Evolutionary conservation across 2,797 vertebrate genomes (phyloP).

Genomic region (Huso huso): DNA sequence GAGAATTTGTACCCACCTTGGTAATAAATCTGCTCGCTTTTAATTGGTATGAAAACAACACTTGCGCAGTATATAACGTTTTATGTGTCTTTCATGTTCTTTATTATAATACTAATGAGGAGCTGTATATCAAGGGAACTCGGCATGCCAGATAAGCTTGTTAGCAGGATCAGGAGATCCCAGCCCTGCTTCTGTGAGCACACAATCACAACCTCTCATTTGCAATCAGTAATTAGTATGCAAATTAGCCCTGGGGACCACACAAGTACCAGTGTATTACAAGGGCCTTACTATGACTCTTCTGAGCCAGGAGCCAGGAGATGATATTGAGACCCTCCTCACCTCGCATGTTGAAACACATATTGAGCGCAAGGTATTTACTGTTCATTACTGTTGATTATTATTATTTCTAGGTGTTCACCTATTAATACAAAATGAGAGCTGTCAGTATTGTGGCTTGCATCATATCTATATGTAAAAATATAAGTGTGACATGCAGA

Average conservation of each 20-base stretch:
- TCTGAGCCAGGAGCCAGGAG: conserved; percentile 63
- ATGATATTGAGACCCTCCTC: conserved; percentile 31
- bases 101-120: conserved; percentile 98
- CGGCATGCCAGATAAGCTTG: conserved; percentile 89
- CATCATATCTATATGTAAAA: too few relatives aligned
- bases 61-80: conserved; percentile 82
- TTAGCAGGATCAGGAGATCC: conserved; percentile 94
- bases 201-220: conserved; percentile 72
- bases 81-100: conserved; percentile 86
- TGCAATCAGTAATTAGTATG: conserved; percentile 99
- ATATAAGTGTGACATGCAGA: too few relatives aligned
- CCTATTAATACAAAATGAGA: too few relatives aligned
- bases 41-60: conserved; percentile 79
- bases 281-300: conserved; percentile 98
- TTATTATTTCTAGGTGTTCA: too few relatives aligned
- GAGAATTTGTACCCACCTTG: conserved; percentile 77
- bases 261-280: conserved; percentile 99
- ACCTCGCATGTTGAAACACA: conserved; percentile 1
- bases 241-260: conserved; percentile 99
- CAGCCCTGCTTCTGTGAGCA: conserved; percentile 52
- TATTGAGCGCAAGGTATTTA: conserved; percentile 19
- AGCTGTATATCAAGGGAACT: conserved; percentile 83
- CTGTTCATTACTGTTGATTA: too few relatives aligned
- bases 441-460: too few relatives aligned
- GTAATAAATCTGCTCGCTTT: conserved; percentile 76